Evolutionary conservation across 2,888 invertebrate species (phyloP).

Genomic region (Ophonus ardosiacus): DNA sequence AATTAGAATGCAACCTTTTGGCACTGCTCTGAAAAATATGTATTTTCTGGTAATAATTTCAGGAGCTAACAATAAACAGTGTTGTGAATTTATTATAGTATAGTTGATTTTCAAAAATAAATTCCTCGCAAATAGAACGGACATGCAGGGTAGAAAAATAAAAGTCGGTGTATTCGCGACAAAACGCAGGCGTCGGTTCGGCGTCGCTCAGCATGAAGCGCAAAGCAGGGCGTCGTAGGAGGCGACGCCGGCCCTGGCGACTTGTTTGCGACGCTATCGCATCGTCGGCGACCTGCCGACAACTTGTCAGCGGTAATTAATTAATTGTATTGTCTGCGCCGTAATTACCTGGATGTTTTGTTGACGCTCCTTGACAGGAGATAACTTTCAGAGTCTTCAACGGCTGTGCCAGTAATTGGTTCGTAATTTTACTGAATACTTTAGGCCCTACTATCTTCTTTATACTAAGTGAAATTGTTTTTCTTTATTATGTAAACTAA

Average conservation of each 20-base stretch:
- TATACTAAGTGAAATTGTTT: conserved; percentile 29
- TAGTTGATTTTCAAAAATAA: conserved; percentile 62
- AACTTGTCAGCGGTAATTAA: conserved; percentile 76
- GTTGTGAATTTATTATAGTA: conserved; percentile 55
- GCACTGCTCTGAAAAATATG: neutral
- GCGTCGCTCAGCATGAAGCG: conserved; percentile 50
- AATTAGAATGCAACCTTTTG: no score
- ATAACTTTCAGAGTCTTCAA: conserved; percentile 28
- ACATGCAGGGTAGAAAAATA: conserved; percentile 44
- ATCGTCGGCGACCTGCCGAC: conserved; percentile 71
- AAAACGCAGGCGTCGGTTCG: conserved; percentile 39
- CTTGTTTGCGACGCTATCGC: conserved; percentile 58
- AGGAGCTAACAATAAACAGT: conserved; percentile 46
- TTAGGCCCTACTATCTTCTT: conserved; percentile 32
- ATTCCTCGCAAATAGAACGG: conserved; percentile 55
- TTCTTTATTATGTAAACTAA: conserved; percentile 50
- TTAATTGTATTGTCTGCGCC: conserved; percentile 77
- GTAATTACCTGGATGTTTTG: conserved; percentile 75
- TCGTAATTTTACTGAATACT: conserved; percentile 49
- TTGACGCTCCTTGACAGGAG: conserved; percentile 42
- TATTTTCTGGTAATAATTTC: conserved; percentile 19
- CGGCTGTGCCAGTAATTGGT: conserved; percentile 28
- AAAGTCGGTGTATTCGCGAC: conserved; percentile 31
- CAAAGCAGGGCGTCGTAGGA: neutral
- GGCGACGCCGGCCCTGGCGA: conserved; percentile 39